phyloP scores from a whole-genome alignment of 1,140 invertebrate genomes.

The Bilobella aurantiaca region DNA sequence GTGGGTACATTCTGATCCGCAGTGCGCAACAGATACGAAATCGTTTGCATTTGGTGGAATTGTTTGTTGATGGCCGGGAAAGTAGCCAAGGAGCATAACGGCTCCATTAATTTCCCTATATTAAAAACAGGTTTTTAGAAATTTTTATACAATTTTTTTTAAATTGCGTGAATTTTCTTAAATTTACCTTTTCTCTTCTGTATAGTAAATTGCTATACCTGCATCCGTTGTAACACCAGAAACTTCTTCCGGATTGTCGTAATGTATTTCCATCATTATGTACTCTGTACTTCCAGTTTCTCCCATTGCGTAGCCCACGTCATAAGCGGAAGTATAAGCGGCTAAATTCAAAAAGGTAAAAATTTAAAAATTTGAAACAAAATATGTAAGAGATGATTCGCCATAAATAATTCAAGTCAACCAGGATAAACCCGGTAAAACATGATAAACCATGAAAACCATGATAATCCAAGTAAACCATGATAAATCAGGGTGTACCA shows the following conservation, averaged over 20 bases:
- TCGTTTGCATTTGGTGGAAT: conserved; percentile 7
- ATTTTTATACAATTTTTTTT: background rate
- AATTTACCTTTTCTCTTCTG: background rate
- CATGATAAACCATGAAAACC: too few species aligned
- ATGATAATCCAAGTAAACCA: too few species aligned
- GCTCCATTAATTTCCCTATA: background rate
- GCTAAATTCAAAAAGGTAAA: background rate
- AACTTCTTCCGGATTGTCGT: background rate
- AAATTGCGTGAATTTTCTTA: too few species aligned
- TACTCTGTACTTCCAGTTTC: background rate
- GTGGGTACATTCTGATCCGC: background rate
- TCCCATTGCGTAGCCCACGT: conserved; percentile 10
- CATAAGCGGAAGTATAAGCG: background rate
- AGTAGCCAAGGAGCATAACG: background rate
- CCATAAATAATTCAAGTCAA: too few species aligned
- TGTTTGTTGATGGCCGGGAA: background rate
- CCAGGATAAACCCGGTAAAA: too few species aligned
- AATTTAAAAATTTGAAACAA: conserved; percentile 36
- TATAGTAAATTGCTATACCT: conserved; percentile 4
- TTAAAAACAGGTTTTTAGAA: background rate
- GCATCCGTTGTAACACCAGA: background rate
- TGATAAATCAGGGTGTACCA: too few species aligned
- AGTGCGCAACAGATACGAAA: conserved; percentile 10
- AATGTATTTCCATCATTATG: conserved; percentile 11
- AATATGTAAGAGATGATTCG: background rate